A percentile compares a stretch with the other conserved stretches of the same genome.
Conservation (phyloP, 2,888 invertebrate genomes). For the Dolomedes plantarius region DNA sequence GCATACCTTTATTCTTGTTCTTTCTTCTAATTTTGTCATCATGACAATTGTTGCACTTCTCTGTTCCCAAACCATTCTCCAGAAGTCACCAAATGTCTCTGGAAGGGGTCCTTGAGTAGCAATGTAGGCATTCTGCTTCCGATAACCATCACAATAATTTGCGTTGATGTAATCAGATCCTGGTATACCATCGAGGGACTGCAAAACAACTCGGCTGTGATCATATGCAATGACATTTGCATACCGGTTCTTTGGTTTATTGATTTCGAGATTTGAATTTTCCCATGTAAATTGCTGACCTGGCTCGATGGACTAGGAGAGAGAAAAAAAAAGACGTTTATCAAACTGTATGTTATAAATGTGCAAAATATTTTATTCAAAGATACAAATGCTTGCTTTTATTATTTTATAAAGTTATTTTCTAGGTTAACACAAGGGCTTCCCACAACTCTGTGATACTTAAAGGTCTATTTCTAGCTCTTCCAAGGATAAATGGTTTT, state of each 20-base stretch:
- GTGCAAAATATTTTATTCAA: no score
- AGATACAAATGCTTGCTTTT: no score
- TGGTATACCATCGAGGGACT: conserved; percentile 89
- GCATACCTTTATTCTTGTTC: conserved; percentile 90
- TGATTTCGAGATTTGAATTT: conserved; percentile 97
- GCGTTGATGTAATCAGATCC: conserved; percentile 99
- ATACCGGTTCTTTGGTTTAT: conserved; percentile 99
- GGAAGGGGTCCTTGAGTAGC: conserved; percentile 98
- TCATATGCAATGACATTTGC: conserved; percentile 99
- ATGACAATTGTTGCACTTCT: conserved; percentile 96
- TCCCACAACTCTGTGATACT: no score
- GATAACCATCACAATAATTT: conserved; percentile 99
- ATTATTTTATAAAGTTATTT: no score
- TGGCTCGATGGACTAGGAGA: conserved; percentile 89
- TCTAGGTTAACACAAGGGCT: no score
- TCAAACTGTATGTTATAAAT: no score
- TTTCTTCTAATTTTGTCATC: conserved; percentile 99
- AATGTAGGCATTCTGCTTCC: conserved; percentile 98
- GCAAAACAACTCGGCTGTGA: conserved; percentile 96
- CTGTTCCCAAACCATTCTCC: conserved; percentile 99
- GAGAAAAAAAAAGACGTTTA: conserved; percentile 26
- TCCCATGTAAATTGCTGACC: conserved; percentile 99
- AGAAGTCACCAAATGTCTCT: conserved; percentile 98
- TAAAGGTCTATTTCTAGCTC: no score
- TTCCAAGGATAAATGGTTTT: no score